Percentiles rank a stretch among this genome's conserved stretches.
Conservation (phyloP, 2,113 vertebrate genomes). For the Opisthocomus hoazin region DNA sequence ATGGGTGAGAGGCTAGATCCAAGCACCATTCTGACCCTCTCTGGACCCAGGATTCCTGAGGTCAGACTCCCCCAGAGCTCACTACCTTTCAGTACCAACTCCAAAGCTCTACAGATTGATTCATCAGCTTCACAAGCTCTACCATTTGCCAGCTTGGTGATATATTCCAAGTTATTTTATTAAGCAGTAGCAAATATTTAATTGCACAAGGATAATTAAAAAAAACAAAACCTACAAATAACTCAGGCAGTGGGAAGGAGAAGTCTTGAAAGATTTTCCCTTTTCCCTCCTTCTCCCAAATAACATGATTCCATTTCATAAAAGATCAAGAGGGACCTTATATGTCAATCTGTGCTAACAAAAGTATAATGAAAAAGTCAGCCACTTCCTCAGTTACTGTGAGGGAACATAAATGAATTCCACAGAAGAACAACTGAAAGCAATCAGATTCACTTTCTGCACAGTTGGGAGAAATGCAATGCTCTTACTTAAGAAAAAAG, state of each 20-base stretch:
- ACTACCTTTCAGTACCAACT: background rate
- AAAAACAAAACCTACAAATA: background rate
- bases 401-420: background rate
- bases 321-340: background rate
- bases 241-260: accelerated
- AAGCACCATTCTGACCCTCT: background rate
- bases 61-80: background rate
- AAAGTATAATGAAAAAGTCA: background rate
- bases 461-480: background rate
- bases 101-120: background rate
- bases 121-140: background rate
- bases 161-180: background rate
- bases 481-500: conserved; percentile 1
- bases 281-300: background rate
- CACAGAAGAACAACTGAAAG: background rate
- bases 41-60: background rate
- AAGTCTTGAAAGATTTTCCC: background rate
- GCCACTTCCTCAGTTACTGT: background rate
- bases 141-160: background rate
- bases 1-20: too few relatives aligned
- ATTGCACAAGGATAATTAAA: background rate
- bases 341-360: background rate
- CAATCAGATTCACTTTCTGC: conserved; percentile 14
- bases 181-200: background rate
- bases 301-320: background rate